phyloP scores from a whole-genome alignment of 2,113 vertebrate genomes.

The Sakesphorus luctuosus region DNA sequence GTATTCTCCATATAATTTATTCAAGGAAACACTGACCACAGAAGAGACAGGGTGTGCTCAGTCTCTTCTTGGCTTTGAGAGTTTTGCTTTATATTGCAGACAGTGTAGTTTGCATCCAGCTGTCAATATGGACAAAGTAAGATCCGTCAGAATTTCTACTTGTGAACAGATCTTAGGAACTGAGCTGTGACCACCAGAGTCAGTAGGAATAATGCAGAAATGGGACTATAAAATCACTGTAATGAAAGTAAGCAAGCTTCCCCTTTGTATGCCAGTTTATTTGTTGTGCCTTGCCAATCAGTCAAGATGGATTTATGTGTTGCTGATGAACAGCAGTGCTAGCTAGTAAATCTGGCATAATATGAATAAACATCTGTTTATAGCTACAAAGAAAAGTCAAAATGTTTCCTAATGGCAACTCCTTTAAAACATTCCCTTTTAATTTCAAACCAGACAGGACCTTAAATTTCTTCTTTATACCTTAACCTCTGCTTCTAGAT shows the following conservation, averaged over 20 bases:
- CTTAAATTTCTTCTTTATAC: slow-evolving; percentile 3
- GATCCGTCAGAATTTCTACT: neutral
- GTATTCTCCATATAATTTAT: neutral
- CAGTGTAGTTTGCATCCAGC: neutral
- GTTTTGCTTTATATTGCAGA: neutral
- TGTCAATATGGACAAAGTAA: neutral
- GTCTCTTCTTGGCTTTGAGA: neutral
- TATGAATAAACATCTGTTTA: slow-evolving; percentile 51
- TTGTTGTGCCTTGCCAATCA: neutral
- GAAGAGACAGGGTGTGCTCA: slow-evolving; percentile 10
- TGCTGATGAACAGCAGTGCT: slow-evolving; percentile 41
- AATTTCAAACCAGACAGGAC: slow-evolving; percentile 9
- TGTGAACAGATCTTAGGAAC: neutral
- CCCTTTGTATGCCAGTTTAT: neutral
- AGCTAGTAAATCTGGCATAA: slow-evolving; percentile 34
- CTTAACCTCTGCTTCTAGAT: neutral
- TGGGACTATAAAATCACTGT: neutral
- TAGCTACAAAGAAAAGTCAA: slow-evolving; percentile 16
- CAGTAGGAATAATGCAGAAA: neutral
- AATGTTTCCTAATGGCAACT: slow-evolving; percentile 15
- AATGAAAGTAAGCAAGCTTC: slow-evolving; percentile 6
- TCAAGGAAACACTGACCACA: slow-evolving; percentile 8
- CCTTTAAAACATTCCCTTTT: neutral
- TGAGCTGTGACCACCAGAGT: neutral
- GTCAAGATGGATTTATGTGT: slow-evolving; percentile 30